A percentile compares a stretch with the other conserved stretches of the same genome.
phyloP scores from a whole-genome alignment of 1,140 invertebrate genomes.

The Drosophila neocordata region DNA sequence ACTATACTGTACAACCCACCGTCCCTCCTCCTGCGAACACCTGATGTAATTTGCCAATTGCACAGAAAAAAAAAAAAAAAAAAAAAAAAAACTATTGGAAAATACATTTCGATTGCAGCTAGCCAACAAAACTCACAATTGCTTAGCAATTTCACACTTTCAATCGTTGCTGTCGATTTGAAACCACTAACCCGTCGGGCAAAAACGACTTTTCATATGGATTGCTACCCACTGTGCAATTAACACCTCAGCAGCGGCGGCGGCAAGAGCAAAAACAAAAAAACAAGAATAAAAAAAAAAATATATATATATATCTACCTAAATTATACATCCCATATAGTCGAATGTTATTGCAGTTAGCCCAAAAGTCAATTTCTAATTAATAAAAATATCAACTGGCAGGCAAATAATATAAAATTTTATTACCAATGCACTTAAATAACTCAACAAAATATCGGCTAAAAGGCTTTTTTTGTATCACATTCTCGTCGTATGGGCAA shows the following conservation, averaged over 20 bases:
- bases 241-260: constrained; percentile 71
- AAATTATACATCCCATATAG: constrained; percentile 18
- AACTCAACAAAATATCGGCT: not conserved
- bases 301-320: constrained; percentile 38
- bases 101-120: constrained; percentile 38
- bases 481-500: constrained; percentile 14
- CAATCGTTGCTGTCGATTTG: constrained; percentile 47
- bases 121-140: constrained; percentile 66
- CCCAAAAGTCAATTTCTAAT: constrained; percentile 52
- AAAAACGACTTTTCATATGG: constrained; percentile 9
- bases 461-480: not conserved
- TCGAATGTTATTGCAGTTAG: constrained; percentile 38
- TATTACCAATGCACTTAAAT: constrained; percentile 72
- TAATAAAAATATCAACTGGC: constrained; percentile 61
- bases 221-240: constrained; percentile 71
- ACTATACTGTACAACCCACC: constrained; percentile 13
- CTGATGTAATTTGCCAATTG: constrained; percentile 76
- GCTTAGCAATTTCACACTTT: constrained; percentile 80
- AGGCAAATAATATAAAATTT: constrained; percentile 71
- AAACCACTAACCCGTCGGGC: constrained; percentile 22
- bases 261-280: constrained; percentile 44
- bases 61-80: constrained; percentile 31
- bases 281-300: not conserved
- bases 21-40: constrained; percentile 39
- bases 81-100: constrained; percentile 29